Conservation (phyloP, 2,888 invertebrate species). For the Endomychus coccineus region DNA sequence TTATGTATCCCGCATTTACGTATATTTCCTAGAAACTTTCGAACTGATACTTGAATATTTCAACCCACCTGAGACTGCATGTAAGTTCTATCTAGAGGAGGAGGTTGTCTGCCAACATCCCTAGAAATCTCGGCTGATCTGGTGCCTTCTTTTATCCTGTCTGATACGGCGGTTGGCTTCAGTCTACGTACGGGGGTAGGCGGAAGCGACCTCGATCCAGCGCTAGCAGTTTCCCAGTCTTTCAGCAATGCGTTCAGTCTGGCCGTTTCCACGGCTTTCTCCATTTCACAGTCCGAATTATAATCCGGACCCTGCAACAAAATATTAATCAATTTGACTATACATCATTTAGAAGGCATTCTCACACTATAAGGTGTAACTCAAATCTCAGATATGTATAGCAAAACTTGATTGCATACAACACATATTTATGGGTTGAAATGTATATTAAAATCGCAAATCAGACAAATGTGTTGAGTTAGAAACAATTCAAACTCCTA, state of each 20-base stretch:
- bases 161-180: constrained; percentile 19
- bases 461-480: too few species aligned
- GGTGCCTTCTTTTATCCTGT: constrained; percentile 19
- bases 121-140: constrained; percentile 12
- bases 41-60: too few species aligned
- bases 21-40: too few species aligned
- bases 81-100: constrained; percentile 20
- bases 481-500: too few species aligned
- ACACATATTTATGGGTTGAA: too few species aligned
- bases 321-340: too few species aligned
- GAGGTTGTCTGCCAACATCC: constrained; percentile 9
- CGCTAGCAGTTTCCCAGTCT: constrained; percentile 70
- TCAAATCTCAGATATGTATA: too few species aligned
- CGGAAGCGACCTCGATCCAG: constrained; percentile 49
- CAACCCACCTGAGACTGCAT: constrained; percentile 27
- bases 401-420: too few species aligned
- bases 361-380: too few species aligned
- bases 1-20: too few species aligned
- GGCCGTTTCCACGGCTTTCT: constrained; percentile 60
- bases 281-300: constrained; percentile 69
- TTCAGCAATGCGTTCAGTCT: constrained; percentile 61
- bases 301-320: constrained; percentile 71
- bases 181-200: constrained; percentile 47
- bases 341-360: too few species aligned
- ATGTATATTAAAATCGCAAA: too few species aligned